Evolutionary conservation across 1,140 invertebrate genomes (phyloP).

Genomic region (Copidosoma floridanum): DNA sequence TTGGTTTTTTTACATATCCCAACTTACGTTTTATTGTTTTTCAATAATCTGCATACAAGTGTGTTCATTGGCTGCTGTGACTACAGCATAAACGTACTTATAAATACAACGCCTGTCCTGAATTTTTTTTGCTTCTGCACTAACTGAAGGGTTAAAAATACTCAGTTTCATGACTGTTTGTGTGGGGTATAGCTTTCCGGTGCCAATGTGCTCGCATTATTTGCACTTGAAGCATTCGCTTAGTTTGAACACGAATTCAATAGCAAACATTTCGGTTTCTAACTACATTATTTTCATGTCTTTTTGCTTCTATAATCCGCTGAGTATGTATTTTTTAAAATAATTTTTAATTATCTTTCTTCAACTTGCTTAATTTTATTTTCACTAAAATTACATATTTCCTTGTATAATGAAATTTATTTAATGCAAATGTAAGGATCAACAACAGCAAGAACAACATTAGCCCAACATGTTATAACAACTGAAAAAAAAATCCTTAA

Average conservation of each 20-base stretch:
- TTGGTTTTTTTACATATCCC: not conserved
- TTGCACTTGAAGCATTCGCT: not conserved
- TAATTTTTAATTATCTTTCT: too few species aligned
- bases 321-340: too few species aligned
- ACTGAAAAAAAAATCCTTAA: too few species aligned
- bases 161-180: constrained; percentile 22
- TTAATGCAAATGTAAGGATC: too few species aligned
- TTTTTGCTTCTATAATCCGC: too few species aligned
- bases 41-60: not conserved
- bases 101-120: constrained; percentile 15
- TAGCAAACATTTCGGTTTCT: not conserved
- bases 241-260: not conserved
- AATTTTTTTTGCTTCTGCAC: constrained; percentile 30
- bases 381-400: too few species aligned
- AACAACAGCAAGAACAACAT: too few species aligned
- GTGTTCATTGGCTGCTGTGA: constrained; percentile 9
- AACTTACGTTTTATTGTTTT: not conserved
- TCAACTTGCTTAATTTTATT: too few species aligned
- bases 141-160: constrained; percentile 38
- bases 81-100: not conserved
- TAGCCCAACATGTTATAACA: too few species aligned
- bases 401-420: too few species aligned
- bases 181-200: constrained; percentile 20
- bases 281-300: too few species aligned
- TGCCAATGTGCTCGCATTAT: constrained; percentile 12